Conservation (phyloP, 2,113 vertebrate species). For the Pteropus alecto region DNA sequence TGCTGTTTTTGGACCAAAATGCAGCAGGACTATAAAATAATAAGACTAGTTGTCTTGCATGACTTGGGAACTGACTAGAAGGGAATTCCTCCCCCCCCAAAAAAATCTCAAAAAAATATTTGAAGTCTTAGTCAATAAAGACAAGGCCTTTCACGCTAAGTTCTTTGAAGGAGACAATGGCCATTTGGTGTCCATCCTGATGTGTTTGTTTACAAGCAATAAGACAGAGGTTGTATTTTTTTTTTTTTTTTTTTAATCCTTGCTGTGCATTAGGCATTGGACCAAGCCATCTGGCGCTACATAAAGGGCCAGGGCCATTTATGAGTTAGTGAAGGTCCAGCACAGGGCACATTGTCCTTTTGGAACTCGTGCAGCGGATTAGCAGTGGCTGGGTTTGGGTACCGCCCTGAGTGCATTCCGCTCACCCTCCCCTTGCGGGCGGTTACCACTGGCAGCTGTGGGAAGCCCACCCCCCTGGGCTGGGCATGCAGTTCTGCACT, state of each 20-base stretch:
- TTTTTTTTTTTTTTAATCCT: neutral
- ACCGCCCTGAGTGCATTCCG: neutral
- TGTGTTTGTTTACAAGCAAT: neutral
- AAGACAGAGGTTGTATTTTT: neutral
- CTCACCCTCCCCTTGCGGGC: neutral
- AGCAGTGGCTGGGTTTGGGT: neutral
- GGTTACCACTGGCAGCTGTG: neutral
- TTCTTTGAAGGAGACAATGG: neutral
- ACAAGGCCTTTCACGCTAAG: neutral
- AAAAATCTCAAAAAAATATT: neutral
- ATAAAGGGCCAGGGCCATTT: neutral
- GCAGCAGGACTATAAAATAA: constrained; percentile 55
- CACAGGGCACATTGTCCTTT: neutral
- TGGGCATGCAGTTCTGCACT: neutral
- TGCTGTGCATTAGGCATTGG: neutral
- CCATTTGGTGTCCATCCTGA: neutral
- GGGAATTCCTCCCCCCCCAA: neutral
- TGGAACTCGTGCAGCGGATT: neutral
- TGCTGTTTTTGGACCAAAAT: constrained; percentile 57
- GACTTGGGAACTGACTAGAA: constrained; percentile 42
- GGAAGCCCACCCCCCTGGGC: neutral
- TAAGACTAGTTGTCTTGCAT: constrained; percentile 51
- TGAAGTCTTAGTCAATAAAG: neutral
- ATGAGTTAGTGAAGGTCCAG: neutral
- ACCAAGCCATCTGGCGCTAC: neutral